Evolutionary conservation across 2,797 vertebrate genomes (phyloP).

Genomic region (Eulemur albifrons): DNA sequence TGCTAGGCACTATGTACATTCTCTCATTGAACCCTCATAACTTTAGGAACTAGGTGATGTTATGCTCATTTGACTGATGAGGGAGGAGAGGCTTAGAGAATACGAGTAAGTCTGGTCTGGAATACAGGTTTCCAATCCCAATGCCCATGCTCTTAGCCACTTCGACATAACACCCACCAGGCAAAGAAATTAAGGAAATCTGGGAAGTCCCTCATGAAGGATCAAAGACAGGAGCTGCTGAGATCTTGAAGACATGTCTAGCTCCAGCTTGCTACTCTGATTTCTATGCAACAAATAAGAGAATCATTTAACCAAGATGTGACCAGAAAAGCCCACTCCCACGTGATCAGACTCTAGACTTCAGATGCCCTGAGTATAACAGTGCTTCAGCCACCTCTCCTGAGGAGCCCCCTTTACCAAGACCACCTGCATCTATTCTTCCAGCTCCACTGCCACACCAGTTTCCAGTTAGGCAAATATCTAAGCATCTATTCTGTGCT

Average conservation of each 20-base stretch:
- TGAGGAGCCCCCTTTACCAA: not conserved
- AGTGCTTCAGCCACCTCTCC: not conserved
- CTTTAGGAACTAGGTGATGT: not conserved
- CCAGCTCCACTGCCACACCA: not conserved
- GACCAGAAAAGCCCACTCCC: not conserved
- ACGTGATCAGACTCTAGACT: not conserved
- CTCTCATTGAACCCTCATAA: not conserved
- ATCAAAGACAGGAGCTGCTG: not conserved
- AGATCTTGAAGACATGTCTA: not conserved
- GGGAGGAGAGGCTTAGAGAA: not conserved
- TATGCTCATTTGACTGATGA: not conserved
- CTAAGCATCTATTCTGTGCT: not conserved
- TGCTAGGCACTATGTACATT: not conserved
- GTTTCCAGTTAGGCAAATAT: not conserved
- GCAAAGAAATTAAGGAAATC: not conserved
- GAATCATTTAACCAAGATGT: not conserved
- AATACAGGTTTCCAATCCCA: not conserved
- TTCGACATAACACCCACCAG: not conserved
- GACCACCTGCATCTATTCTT: not conserved
- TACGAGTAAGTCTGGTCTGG: rapidly evolving
- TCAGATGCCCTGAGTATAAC: not conserved
- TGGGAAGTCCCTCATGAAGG: not conserved
- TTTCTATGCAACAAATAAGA: not conserved
- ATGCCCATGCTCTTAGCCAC: not conserved
- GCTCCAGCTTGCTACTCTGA: not conserved